Base-by-base conservation (phyloP, 2,113 vertebrate genomes). In the Lonchura striata region DNA sequence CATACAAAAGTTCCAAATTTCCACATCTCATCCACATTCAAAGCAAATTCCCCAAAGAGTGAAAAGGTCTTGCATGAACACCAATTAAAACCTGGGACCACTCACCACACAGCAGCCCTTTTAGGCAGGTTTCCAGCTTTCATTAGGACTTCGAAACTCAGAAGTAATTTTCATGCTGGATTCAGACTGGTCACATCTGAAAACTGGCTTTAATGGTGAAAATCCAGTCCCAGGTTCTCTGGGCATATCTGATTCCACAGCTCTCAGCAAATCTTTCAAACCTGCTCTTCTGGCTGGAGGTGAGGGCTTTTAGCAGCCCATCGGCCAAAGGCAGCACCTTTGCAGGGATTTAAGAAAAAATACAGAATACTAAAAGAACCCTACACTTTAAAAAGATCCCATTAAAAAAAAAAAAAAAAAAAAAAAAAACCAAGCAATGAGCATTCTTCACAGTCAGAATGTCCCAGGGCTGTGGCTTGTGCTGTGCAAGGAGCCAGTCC, bases 1-100 rank as follows among this genome's bases (percentile, higher is more conserved):
- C 44, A 7, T 1, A 64, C 57, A 27, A 84, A 93, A 97, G 41
- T 96, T 92, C 92, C 94, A 78, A 72, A 86, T 95, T 92, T 86
- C 86, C 57, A 37, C 4, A 2, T 75, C 86, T 88, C 53, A 35
- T 69, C 71, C 3, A 0, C 64, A 63, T 93, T 94, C 88, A 83
- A 75, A 94, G 82, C 76, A 42, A 94, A 93, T 52, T 78, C 86
- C 61, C 39, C 11, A 13, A 90, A 84, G 86, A 95, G 22, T 57
- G 87, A 82, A 77, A 94, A 93, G 80, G 82, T 92, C 94, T 94
- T 7, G 15, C 61, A 90, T 35, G 56, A 95, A 52, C 72, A 88
- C 60, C 80, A 86, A 81, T 92, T 95, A 91, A 65, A 94, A 94
- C 31, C 68, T 22, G 35, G 56, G 82, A 68, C 37, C 71, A 64